Evolutionary conservation across 2,797 vertebrate species (phyloP), one percentile per base, ranked within the genome.

Genomic region (Amblyraja radiata): DNA sequence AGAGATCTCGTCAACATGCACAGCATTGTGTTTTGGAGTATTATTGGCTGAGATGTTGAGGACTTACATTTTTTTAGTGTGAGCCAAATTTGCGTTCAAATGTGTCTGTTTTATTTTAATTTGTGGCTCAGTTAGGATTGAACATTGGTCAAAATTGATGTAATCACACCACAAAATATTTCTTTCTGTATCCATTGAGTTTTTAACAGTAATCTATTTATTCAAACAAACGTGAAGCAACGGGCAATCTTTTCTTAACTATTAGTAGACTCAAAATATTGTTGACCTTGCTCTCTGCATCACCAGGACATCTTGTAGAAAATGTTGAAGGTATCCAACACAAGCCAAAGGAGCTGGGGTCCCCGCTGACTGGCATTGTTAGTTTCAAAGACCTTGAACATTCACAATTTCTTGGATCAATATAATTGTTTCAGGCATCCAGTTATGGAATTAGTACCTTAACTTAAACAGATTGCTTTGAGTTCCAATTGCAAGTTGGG

Each of bases 1-100:
- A 7, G 13, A 1, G 32, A 46, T 28, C 71, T 76, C 71, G 16
- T 92, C 71, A 76, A 92, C 65, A 71, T 90, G 88, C 88, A 90
- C 88, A 90, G 73, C 39, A 58, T 74, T 76, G 71, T 74, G 90
- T 92, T 92, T 91, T 73, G 39, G 76, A 92, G 90, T 92, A 92
- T 92, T 92, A 46, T 74, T 92, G 73, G 90, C 71, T 92, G 36
- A 10, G 36, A 92, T n/a, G 71, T 46, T 92, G 68, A 76, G 71
- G 13, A 92, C 90, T 92, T 74, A 28, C 68, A 36, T 73, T 71
- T 36, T 73, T 91, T 28, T 84, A 46, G 71, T 74, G 90, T 74
- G 39, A 92, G 90, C 90, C 39, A 76, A 92, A 73, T 25, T 91
- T 91, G 25, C 36, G 74, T 91, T 73, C 73, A 39, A 73, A 91